Percentiles rank a stretch among this genome's conserved stretches.
Evolutionary conservation across 1,140 invertebrate species (phyloP).

Genomic region (Pseudomyrmex gracilis): DNA sequence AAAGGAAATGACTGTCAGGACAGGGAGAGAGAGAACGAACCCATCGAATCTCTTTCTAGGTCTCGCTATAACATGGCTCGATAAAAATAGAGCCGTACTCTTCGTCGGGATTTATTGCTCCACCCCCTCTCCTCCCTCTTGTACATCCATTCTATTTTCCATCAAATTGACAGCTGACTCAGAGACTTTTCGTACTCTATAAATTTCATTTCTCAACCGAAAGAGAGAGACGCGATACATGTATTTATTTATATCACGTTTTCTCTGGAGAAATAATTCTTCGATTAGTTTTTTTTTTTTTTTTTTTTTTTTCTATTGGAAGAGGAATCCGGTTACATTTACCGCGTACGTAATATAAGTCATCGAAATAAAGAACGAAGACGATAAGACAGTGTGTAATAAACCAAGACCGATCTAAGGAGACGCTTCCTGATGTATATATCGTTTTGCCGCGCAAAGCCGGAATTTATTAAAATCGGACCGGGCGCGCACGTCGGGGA

Average conservation of each 20-base stretch:
- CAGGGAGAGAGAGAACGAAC: slow-evolving; percentile 34
- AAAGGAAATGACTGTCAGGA: slow-evolving; percentile 73
- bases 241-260: too few relatives aligned
- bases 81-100: slow-evolving; percentile 24
- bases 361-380: slow-evolving; percentile 9
- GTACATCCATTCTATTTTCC: slow-evolving; percentile 47
- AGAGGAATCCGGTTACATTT: too few relatives aligned
- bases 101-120: slow-evolving; percentile 37
- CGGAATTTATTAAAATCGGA: slow-evolving; percentile 60
- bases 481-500: not conserved
- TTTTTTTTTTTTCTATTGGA: too few relatives aligned
- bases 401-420: slow-evolving; percentile 1
- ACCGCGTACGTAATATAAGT: not conserved
- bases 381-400: not conserved
- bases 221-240: not conserved
- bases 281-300: slow-evolving; percentile 1
- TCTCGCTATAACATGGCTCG: slow-evolving; percentile 22
- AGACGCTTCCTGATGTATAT: not conserved
- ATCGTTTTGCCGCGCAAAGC: slow-evolving; percentile 28
- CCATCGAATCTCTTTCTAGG: slow-evolving; percentile 63
- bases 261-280: too few relatives aligned
- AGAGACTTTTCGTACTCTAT: slow-evolving; percentile 18
- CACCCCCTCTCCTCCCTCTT: not conserved
- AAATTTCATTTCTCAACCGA: not conserved
- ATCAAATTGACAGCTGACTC: slow-evolving; percentile 48